Base-by-base conservation (phyloP, 2,797 vertebrate genomes). In the Syndactyla subalaris region DNA sequence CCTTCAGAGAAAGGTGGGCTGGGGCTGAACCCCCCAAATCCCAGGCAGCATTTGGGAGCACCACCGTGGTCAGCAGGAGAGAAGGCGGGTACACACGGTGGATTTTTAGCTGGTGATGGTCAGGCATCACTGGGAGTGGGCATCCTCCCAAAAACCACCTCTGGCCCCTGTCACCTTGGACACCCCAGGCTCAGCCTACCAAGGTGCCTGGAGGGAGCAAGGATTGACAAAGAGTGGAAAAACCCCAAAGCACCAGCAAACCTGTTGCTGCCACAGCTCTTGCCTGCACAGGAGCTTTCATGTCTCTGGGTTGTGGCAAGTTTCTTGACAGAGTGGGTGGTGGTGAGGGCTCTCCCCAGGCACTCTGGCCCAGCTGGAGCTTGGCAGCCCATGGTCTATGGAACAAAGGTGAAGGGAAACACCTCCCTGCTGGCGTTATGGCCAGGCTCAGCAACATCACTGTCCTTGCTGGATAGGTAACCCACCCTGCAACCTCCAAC, bases 221-320 rank as follows among this genome's bases (percentile, higher is more conserved):
- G 74, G 29, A 16, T 38, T 0, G 0, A 7, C 2, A 3, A 67
- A 6, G 18, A 75, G 49, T n/a, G 49, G 81, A 68, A 93, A 91
- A 95, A 39, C 8, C 63, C 74, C 38, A 20, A 38, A 78, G 52
- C 2, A 1, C 14, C 2, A 6, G 66, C 0, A 0, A 89, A 63
- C 59, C 29, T 1, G 2, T 62, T n/a, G 32, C 20, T 27, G 34
- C 30, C 0, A 0, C 29, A 32, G 46, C 29, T 41, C 43, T 41
- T 49, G 34, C 0, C 1, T 61, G 59, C 2, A 1, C 23, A 17
- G 38, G 41, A 45, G 39, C 36, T 67, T 68, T 78, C 32, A 1
- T 2, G 8, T 27, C 43, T 55, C n/a, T 0, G 3, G 8, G 12
- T 11, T 57, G 57, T 10, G 26, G 26, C 65, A 54, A 20, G 45